Percentiles rank a stretch among this genome's conserved stretches.
These are phyloP conservation scores for Drosophila incognita DNA, from an alignment of 2,888 invertebrate genomes.

Conservation along the genomic window DNA sequence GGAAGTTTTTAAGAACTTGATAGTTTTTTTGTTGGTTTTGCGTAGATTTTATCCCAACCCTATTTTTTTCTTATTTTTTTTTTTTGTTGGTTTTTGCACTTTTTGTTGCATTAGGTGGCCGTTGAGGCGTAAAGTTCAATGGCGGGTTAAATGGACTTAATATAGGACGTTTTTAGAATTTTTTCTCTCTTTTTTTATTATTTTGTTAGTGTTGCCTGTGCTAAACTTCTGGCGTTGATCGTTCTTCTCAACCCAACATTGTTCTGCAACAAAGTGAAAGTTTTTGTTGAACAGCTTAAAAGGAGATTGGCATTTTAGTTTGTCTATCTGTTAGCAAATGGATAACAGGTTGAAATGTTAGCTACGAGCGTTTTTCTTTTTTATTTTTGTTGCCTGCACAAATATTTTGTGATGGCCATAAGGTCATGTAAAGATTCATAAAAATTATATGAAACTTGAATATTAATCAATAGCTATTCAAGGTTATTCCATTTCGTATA, in stretches of 20 bases:
- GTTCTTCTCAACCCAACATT: constrained; percentile 29
- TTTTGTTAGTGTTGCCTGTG: constrained; percentile 47
- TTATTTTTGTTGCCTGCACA: not conserved
- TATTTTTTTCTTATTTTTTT: not conserved
- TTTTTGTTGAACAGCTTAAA: constrained; percentile 73
- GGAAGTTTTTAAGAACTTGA: constrained; percentile 73
- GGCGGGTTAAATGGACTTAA: constrained; percentile 82
- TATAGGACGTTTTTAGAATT: constrained; percentile 75
- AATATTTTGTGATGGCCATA: constrained; percentile 25
- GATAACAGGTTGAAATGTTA: constrained; percentile 53
- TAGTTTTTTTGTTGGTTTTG: constrained; percentile 56
- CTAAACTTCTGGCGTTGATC: constrained; percentile 71
- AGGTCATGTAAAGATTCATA: constrained; percentile 36
- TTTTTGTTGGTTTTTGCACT: constrained; percentile 16
- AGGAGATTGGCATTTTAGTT: constrained; percentile 64
- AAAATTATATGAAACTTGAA: not conserved
- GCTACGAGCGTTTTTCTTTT: constrained; percentile 25
- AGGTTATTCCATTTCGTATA: not conserved
- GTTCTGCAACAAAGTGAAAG: constrained; percentile 69
- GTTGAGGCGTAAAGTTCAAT: constrained; percentile 81
- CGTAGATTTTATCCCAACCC: constrained; percentile 43
- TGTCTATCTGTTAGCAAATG: constrained; percentile 8
- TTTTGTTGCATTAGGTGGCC: constrained; percentile 70
- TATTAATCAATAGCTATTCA: not conserved
- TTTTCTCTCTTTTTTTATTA: constrained; percentile 19